A percentile compares a stretch with the other conserved stretches of the same genome.
phyloP scores from a whole-genome alignment of 2,113 vertebrate genomes.

The Rallus limicola region DNA sequence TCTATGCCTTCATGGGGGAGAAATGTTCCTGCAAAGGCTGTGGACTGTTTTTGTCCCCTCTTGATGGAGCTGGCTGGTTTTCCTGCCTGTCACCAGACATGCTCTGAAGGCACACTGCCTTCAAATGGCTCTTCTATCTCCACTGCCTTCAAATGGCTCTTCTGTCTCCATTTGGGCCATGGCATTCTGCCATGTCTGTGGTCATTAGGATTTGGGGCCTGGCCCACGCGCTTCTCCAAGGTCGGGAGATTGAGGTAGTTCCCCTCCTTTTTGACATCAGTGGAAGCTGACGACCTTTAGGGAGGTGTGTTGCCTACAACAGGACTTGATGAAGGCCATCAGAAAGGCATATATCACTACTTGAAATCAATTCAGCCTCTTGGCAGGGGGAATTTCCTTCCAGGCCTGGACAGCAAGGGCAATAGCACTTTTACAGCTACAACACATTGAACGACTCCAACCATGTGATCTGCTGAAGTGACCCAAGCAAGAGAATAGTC shows the following conservation, averaged over 20 bases:
- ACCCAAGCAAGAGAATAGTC: not conserved
- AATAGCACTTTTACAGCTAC: not conserved
- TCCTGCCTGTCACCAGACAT: not conserved
- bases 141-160: not conserved
- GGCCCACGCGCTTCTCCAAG: not conserved
- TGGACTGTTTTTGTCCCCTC: not conserved
- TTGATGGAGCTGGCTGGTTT: not conserved
- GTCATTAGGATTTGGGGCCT: not conserved
- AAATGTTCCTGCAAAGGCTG: not conserved
- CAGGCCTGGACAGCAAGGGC: not conserved
- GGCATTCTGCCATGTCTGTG: rapidly evolving
- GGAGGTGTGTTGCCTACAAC: not conserved
- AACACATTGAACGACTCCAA: not conserved
- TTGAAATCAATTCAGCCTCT: not conserved
- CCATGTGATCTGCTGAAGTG: not conserved
- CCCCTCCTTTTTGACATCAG: not conserved
- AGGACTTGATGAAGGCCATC: not conserved
- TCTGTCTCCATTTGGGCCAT: not conserved
- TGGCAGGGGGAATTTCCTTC: not conserved
- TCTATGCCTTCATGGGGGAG: not conserved
- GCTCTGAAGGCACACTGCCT: not conserved
- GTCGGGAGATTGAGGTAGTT: not conserved
- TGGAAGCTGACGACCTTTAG: not conserved
- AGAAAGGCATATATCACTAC: not conserved
- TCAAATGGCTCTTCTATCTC: not conserved